Conservation (phyloP, 2,113 vertebrate species). For the Vimba vimba region DNA sequence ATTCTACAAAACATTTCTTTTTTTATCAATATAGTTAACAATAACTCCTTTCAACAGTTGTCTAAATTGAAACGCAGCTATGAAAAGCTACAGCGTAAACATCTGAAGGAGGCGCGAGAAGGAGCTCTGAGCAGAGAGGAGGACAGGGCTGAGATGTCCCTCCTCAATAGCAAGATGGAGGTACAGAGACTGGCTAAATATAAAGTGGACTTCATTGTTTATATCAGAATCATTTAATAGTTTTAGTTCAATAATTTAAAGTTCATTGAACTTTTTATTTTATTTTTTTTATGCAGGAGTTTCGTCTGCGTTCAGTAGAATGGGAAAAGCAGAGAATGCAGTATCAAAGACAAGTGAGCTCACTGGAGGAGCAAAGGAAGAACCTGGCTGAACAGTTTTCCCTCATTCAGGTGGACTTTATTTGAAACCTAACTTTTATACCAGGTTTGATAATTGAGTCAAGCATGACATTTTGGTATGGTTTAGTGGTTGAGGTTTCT, state of each 20-base stretch:
- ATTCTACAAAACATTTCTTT: background rate
- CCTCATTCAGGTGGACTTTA: conserved; percentile 79
- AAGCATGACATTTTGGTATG: no score
- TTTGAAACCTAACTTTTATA: no score
- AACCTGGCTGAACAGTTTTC: conserved; percentile 84
- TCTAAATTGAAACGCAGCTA: conserved; percentile 89
- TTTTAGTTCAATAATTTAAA: background rate
- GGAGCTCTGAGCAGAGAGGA: conserved; percentile 72
- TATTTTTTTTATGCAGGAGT: conserved; percentile 77
- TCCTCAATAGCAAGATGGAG: conserved; percentile 81
- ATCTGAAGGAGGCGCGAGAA: conserved; percentile 75
- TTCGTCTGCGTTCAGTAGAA: conserved; percentile 80
- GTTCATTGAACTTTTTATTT: background rate
- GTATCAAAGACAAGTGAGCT: conserved; percentile 85
- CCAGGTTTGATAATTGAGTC: no score
- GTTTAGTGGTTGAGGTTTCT: no score
- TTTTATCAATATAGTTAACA: background rate
- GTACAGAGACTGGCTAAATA: conserved; percentile 62
- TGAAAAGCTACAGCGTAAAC: conserved; percentile 88
- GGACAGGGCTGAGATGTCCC: conserved; percentile 77
- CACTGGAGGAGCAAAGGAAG: conserved; percentile 86
- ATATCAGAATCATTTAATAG: background rate
- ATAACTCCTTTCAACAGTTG: conserved; percentile 73
- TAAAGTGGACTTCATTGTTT: background rate
- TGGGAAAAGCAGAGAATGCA: conserved; percentile 88